These are phyloP conservation scores for Schrankia costaestrigalis DNA, from an alignment of 2,888 invertebrate species.

Conservation along the genomic window DNA sequence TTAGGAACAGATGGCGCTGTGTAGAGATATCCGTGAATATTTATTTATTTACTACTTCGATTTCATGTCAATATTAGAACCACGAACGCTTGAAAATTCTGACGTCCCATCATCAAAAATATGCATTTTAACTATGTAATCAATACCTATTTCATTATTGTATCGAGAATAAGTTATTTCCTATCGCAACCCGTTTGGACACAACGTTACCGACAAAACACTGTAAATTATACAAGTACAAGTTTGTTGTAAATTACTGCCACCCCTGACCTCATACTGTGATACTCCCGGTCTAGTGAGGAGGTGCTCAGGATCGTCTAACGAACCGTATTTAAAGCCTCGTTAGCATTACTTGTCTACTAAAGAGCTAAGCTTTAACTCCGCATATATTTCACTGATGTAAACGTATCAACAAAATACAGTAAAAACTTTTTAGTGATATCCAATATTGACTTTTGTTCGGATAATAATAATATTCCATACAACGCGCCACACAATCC, in stretches of 20 bases:
- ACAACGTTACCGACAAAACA: neutral
- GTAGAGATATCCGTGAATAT: too few species aligned
- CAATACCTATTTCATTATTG: too few species aligned
- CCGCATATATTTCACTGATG: conserved; percentile 16
- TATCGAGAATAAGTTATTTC: too few species aligned
- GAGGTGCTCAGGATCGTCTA: conserved; percentile 34
- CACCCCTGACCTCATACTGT: conserved; percentile 19
- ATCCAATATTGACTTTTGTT: neutral
- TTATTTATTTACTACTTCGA: too few species aligned
- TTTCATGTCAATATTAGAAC: too few species aligned
- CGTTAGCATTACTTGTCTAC: conserved; percentile 56
- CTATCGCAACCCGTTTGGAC: neutral
- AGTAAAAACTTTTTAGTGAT: neutral
- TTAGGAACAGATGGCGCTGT: too few species aligned
- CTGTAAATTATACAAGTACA: neutral
- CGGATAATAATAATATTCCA: too few species aligned
- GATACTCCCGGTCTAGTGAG: conserved; percentile 15
- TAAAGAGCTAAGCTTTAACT: conserved; percentile 29
- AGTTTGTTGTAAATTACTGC: neutral
- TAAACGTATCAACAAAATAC: conserved; percentile 6
- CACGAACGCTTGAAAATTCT: too few species aligned
- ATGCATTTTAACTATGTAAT: neutral
- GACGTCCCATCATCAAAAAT: neutral
- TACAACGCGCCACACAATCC: neutral
- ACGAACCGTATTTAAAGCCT: conserved; percentile 52